Evolutionary conservation across 2,888 invertebrate species (phyloP).

Genomic region (Theodoxus fluviatilis): DNA sequence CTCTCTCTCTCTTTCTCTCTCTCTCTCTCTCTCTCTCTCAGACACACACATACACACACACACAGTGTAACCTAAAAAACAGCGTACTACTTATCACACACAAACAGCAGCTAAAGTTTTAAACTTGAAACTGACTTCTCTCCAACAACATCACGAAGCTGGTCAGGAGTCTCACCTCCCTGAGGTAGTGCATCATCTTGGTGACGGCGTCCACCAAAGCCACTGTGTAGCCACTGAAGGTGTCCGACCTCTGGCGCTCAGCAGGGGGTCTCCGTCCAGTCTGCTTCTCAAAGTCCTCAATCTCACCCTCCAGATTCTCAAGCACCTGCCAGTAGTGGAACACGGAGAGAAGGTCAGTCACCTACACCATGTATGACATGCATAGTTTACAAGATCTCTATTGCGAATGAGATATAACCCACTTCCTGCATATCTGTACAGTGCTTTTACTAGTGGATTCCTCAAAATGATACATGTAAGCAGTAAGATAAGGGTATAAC

Average conservation of each 20-base stretch:
- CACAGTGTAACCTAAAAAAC: no score
- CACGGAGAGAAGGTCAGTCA: no score
- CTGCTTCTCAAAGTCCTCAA: slow-evolving; percentile 52
- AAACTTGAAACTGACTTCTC: not conserved
- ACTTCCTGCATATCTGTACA: no score
- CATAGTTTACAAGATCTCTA: no score
- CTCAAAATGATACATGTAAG: no score
- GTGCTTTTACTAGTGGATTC: no score
- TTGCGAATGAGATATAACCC: no score
- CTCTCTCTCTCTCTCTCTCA: no score
- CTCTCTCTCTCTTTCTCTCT: no score
- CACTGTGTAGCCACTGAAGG: slow-evolving; percentile 57
- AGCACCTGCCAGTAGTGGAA: slow-evolving; percentile 52
- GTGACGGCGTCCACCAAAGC: slow-evolving; percentile 57
- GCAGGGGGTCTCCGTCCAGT: slow-evolving; percentile 50
- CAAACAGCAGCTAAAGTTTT: not conserved
- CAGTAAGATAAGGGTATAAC: no score
- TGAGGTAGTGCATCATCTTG: slow-evolving; percentile 51
- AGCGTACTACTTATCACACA: no score
- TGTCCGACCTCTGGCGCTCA: slow-evolving; percentile 46
- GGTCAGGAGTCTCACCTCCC: slow-evolving; percentile 41
- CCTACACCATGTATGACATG: not conserved
- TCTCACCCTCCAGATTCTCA: slow-evolving; percentile 50
- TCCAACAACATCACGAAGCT: not conserved
- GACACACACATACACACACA: not conserved